Evolutionary conservation across 2,113 vertebrate genomes (phyloP).

Genomic region (Tricholaema leucomelas): DNA sequence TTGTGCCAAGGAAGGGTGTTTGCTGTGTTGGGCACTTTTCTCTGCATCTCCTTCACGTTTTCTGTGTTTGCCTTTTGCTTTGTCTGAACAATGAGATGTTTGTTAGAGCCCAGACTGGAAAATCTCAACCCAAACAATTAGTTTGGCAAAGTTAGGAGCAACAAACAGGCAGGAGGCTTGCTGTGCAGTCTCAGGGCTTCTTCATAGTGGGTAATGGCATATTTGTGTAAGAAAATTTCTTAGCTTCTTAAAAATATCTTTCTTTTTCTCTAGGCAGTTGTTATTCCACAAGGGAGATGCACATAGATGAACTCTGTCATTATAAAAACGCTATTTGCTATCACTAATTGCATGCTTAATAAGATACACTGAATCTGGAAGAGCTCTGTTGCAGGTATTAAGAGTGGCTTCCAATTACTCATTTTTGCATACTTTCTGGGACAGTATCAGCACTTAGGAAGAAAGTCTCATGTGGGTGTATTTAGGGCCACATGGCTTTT

Average conservation of each 20-base stretch:
- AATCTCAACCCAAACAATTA: not conserved
- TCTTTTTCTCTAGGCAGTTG: not conserved
- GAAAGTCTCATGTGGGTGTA: not conserved
- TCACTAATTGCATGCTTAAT: not conserved
- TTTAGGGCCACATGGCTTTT: not conserved
- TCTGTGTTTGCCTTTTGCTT: not conserved
- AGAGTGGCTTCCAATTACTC: not conserved
- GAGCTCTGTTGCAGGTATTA: not conserved
- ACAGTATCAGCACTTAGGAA: not conserved
- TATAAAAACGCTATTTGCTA: not conserved
- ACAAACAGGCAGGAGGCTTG: not conserved
- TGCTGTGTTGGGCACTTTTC: not conserved
- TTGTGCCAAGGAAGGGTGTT: not conserved
- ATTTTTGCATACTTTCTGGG: not conserved
- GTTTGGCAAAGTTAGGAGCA: not conserved
- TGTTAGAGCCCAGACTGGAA: not conserved
- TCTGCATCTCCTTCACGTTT: fast-evolving
- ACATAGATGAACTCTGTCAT: not conserved
- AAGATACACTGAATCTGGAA: not conserved
- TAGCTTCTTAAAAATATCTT: not conserved
- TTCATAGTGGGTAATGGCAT: not conserved
- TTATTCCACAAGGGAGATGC: not conserved
- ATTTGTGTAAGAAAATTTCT: not conserved
- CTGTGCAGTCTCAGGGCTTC: not conserved
- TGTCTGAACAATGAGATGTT: not conserved